phyloP scores from a whole-genome alignment of 2,113 vertebrate species.

The Geococcyx californianus region DNA sequence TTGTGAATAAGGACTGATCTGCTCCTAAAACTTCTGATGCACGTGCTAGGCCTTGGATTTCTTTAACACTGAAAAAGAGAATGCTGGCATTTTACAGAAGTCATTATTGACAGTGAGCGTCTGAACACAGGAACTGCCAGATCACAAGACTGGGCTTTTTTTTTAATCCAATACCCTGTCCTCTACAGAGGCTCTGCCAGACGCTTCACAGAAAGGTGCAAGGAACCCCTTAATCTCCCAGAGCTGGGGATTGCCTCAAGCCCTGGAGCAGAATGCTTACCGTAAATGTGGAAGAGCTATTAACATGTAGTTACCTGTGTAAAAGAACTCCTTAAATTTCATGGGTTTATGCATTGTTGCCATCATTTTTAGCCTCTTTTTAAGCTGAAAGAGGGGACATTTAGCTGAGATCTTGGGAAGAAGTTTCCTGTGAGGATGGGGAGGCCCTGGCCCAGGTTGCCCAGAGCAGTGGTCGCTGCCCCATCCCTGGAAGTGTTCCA shows the following conservation, averaged over 20 bases:
- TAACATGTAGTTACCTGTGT: background rate
- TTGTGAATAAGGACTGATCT: background rate
- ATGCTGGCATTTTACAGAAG: background rate
- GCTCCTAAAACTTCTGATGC: background rate
- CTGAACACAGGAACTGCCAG: background rate
- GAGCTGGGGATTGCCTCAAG: background rate
- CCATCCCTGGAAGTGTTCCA: too few relatives aligned
- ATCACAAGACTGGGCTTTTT: background rate
- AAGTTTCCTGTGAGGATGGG: too few relatives aligned
- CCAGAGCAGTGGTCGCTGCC: too few relatives aligned
- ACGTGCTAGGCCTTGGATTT: background rate
- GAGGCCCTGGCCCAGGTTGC: too few relatives aligned
- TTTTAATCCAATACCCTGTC: background rate
- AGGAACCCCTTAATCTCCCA: background rate
- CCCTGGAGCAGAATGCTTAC: background rate
- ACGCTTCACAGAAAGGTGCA: conserved; percentile 16
- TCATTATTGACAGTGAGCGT: background rate
- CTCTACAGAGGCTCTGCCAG: background rate
- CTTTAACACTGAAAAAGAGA: background rate
- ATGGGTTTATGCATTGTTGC: background rate
- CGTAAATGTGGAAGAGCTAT: background rate
- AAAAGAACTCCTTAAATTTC: background rate
- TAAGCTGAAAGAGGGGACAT: too few relatives aligned
- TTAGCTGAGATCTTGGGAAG: too few relatives aligned
- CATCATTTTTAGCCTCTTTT: too few relatives aligned